Conservation (phyloP, 2,113 vertebrate genomes). For the Lanius ludovicianus region DNA sequence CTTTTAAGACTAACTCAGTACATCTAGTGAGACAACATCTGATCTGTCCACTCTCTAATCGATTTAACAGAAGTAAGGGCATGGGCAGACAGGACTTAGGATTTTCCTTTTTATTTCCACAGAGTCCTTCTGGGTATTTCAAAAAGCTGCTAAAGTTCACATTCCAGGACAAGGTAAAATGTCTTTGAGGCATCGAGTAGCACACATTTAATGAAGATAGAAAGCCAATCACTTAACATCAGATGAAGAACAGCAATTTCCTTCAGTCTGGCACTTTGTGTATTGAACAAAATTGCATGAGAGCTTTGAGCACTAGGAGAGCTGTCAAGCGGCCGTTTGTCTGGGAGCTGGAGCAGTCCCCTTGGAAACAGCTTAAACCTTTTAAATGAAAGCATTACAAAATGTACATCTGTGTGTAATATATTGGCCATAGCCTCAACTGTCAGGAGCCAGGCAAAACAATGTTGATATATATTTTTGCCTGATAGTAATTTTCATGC, state of each 20-base stretch:
- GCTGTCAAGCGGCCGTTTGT: constrained; percentile 68
- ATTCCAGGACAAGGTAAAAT: constrained; percentile 60
- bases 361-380: constrained; percentile 67
- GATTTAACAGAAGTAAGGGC: constrained; percentile 29
- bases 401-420: constrained; percentile 65
- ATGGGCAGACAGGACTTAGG: neutral
- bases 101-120: constrained; percentile 35
- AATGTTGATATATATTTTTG: neutral
- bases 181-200: constrained; percentile 58
- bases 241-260: constrained; percentile 67
- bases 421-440: constrained; percentile 27
- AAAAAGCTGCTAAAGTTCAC: constrained; percentile 56
- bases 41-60: constrained; percentile 34
- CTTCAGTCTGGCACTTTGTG: constrained; percentile 67
- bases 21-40: constrained; percentile 15
- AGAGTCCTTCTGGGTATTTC: constrained; percentile 34
- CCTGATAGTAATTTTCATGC: neutral
- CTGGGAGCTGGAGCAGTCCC: constrained; percentile 55
- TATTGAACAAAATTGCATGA: constrained; percentile 70
- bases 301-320: constrained; percentile 67
- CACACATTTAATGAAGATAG: constrained; percentile 69
- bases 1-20: constrained; percentile 12
- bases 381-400: constrained; percentile 65
- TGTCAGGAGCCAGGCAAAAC: constrained; percentile 12
- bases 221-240: constrained; percentile 72